Conservation (phyloP, 35 echinoderm and acorn worm species). For the Heliocidaris tuberculata region DNA sequence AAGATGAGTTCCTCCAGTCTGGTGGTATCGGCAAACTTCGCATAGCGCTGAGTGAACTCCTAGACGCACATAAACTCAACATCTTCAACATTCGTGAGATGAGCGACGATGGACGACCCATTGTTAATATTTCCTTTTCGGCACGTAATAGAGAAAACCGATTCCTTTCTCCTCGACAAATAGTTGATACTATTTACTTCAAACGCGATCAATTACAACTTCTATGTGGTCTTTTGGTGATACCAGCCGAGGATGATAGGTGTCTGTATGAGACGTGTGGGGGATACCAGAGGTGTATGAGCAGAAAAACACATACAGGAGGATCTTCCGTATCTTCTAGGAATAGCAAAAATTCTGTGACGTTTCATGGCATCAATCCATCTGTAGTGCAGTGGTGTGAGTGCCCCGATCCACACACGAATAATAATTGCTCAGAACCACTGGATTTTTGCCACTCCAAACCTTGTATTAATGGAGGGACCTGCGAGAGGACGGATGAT, state of each 20-base stretch:
- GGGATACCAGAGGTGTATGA: conserved; percentile 63
- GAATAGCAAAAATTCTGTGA: conserved; percentile 49
- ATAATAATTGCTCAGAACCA: conserved; percentile 69
- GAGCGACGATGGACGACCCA: conserved; percentile 18
- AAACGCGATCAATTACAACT: conserved; percentile 67
- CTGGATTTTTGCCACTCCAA: conserved; percentile 66
- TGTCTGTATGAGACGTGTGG: conserved; percentile 75
- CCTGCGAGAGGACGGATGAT: conserved; percentile 56
- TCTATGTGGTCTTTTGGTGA: conserved; percentile 64
- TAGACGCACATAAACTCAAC: conserved; percentile 62
- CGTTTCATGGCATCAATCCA: conserved; percentile 68
- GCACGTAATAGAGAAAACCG: conserved; percentile 63
- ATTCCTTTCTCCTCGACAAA: conserved; percentile 70
- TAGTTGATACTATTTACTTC: conserved; percentile 78
- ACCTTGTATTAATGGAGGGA: conserved; percentile 77
- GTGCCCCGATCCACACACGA: conserved; percentile 59
- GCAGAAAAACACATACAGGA: conserved; percentile 51
- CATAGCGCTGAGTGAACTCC: conserved; percentile 47
- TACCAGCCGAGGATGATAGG: conserved; percentile 76
- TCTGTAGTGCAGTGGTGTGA: conserved; percentile 82
- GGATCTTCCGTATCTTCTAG: conserved; percentile 45
- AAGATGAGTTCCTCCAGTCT: conserved; percentile 63
- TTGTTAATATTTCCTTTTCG: conserved; percentile 73
- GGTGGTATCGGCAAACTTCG: conserved; percentile 56
- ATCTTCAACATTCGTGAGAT: conserved; percentile 91